These are phyloP conservation scores for Trichomalopsis sarcophagae DNA, from an alignment of 1,140 invertebrate genomes.

Conservation along the genomic window DNA sequence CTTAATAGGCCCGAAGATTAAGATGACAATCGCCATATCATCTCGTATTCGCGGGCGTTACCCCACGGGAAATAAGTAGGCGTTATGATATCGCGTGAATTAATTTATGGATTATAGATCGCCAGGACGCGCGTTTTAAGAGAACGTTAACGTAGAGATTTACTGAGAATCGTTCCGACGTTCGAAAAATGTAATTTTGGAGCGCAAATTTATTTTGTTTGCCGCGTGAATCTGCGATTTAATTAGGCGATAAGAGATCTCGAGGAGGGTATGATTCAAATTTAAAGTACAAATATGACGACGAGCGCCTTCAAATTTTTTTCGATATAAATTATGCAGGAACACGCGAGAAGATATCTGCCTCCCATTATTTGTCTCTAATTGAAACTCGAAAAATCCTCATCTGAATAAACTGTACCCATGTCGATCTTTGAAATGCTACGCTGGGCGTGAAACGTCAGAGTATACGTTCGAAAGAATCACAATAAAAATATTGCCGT, in stretches of 20 bases:
- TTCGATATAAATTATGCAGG: not conserved
- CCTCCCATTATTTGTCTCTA: not conserved
- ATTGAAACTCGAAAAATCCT: not conserved
- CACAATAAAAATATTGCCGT: not conserved
- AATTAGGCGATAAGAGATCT: slow-evolving; percentile 1
- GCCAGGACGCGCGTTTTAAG: too few species aligned
- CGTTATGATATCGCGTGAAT: not conserved
- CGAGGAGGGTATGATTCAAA: not conserved
- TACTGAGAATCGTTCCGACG: not conserved
- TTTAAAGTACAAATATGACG: not conserved
- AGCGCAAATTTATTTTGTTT: slow-evolving; percentile 3
- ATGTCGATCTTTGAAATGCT: not conserved
- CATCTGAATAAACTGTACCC: not conserved
- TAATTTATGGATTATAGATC: not conserved
- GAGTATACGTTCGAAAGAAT: not conserved
- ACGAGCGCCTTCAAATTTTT: not conserved
- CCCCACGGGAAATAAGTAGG: slow-evolving; percentile 63
- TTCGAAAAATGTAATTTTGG: not conserved
- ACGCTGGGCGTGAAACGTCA: not conserved
- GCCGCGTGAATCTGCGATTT: not conserved
- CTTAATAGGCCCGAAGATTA: not conserved
- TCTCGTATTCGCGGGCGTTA: slow-evolving; percentile 10
- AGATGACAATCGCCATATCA: slow-evolving; percentile 20
- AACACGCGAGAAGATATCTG: not conserved
- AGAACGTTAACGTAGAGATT: too few species aligned